Base-by-base conservation (phyloP, 2,113 vertebrate genomes). In the Tilapia sparmanii region DNA sequence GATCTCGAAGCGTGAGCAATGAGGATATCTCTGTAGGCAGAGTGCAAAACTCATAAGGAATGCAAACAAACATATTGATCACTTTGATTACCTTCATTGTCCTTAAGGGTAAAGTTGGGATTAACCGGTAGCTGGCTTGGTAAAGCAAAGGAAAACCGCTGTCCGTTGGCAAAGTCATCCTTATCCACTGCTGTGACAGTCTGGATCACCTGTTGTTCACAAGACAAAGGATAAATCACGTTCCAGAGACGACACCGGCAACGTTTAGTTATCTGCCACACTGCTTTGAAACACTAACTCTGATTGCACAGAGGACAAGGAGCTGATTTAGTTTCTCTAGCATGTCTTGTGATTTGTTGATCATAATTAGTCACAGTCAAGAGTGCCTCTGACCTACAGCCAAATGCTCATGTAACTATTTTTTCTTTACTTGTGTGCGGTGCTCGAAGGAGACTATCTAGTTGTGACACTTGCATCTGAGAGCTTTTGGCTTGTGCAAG, bases 91-190 rank as follows among this genome's bases (percentile, higher is more conserved):
- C 99, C 99, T 98, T 98, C 97, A 89, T 99, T 99, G 94, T 99
- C 98, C 96, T 97, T 98, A 83, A 99, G 93, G 80, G 98, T 98
- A 95, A 99, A 99, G 96, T 99, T 99, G 91, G 98, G 98, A 93
- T 99, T 99, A 91, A 97, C 88, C n/a, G 97, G 94, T 57, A 97
- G 94, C 16, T 91, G 96, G 86, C 96, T 97, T 12, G 97, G 96
- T 80, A 98, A 91, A 76, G 97, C 97, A 89, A 98, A 99, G 87
- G 96, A 97, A 92, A 99, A 99, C 79, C 97, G 95, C 88, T 97
- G 97, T 53, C 99, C 99, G 80, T 99, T 98, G 95, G 98, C 97
- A 93, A 98, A 97, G 94, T 98, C 97, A 86, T 99, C 99, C 95
- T 97, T 98, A 95, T 99, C 98, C 89, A 97, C 97, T n/a, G 98